Evolutionary conservation across 1,140 invertebrate genomes (phyloP).

Genomic region (Drosophila teissieri): DNA sequence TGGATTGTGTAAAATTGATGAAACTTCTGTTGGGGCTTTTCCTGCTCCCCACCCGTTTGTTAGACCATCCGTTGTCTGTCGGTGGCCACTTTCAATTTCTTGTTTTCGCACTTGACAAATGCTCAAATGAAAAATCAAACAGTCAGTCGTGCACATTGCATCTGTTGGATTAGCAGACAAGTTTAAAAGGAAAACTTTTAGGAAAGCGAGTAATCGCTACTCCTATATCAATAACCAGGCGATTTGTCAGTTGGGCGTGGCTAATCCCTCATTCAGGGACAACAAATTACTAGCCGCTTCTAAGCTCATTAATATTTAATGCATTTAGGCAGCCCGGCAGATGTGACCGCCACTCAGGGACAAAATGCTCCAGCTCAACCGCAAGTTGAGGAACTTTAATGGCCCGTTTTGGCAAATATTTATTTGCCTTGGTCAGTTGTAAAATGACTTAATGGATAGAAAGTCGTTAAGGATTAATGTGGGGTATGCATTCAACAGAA

Average conservation of each 20-base stretch:
- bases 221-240: constrained; percentile 39
- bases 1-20: constrained; percentile 69
- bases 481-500: constrained; percentile 8
- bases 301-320: constrained; percentile 77
- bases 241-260: constrained; percentile 51
- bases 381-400: constrained; percentile 44
- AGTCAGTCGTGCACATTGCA: constrained; percentile 27
- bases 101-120: constrained; percentile 61
- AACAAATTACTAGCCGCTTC: constrained; percentile 66
- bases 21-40: constrained; percentile 37
- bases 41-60: constrained; percentile 15
- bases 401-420: constrained; percentile 8
- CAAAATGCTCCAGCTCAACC: constrained; percentile 32
- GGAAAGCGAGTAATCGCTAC: constrained; percentile 4
- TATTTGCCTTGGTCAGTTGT: constrained; percentile 40
- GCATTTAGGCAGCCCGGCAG: constrained; percentile 56
- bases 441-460: constrained; percentile 54
- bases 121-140: constrained; percentile 69
- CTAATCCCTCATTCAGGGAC: constrained; percentile 34
- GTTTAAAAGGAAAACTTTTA: not conserved
- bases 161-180: constrained; percentile 34
- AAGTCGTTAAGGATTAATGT: constrained; percentile 23
- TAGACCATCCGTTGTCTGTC: constrained; percentile 43
- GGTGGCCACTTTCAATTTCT: constrained; percentile 62
- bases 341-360: constrained; percentile 43